Evolutionary conservation across 2,113 vertebrate species (phyloP), one percentile per base, ranked within the genome.

Genomic region (Myocastor coypus): DNA sequence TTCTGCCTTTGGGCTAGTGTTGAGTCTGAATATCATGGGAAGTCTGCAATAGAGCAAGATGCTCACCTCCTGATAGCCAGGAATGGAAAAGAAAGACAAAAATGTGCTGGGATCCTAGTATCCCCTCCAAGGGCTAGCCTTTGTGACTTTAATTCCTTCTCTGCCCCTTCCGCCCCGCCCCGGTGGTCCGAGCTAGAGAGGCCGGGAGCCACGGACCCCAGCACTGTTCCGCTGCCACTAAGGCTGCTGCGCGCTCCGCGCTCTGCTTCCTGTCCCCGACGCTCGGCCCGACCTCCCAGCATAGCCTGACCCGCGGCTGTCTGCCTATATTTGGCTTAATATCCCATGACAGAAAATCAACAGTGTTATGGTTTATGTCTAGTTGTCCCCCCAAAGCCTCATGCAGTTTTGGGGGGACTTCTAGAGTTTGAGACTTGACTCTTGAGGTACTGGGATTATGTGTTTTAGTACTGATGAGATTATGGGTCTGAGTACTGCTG

Each of bases 101-200:
- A 87, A 57, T 13, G 24, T n/a, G 52, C 66, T 17, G 4, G 7
- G 24, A 8, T 59, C 52, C 52, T 26, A 32, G 16, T 0, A 22
- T 20, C n/a, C n/a, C 22, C 52, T 46, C 42, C 42, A 68, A 52
- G 26, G 22, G 1, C 2, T 0, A 37, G 12, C 20, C 34, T 30
- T 57, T 3, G 5, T 37, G 55, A 37, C n/a, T 16, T 55, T 1
- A n/a, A 50, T 57, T 52, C 28, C 42, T 66, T 34, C 50, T 28
- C 32, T 66, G 68, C 59, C 91, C 92, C 78, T 98, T 91, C 95
- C 87, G 92, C 89, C 87, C 66, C 86, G 69, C 6, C 89, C 94
- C 66, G 24, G 96, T 83, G 88, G 0, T 13, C 24, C 92, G 91
- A 40, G 94, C 81, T 28, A 5, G 81, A n/a, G 1, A 1, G 78